Evolutionary conservation across 2,888 invertebrate genomes (phyloP).

Genomic region (Eulithis testata): DNA sequence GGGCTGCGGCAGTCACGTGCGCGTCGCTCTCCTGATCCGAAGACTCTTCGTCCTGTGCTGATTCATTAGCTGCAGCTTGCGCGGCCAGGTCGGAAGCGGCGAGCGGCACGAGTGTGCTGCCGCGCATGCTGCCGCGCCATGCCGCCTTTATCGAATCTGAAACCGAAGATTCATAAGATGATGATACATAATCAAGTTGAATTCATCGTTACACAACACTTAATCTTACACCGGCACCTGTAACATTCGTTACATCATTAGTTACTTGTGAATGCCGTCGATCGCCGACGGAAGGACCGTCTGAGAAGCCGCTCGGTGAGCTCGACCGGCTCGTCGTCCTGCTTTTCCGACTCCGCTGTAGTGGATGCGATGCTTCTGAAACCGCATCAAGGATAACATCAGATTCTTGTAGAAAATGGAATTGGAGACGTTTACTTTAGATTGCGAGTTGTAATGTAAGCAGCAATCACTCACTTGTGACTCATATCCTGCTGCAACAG

Average conservation of each 20-base stretch:
- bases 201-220: too few species aligned
- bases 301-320: conserved; percentile 3
- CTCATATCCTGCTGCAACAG: conserved; percentile 86
- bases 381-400: background rate
- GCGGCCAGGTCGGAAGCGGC: conserved; percentile 44
- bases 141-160: conserved; percentile 51
- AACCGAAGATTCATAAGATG: background rate
- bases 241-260: too few species aligned
- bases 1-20: conserved; percentile 51
- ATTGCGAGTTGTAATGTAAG: too few species aligned
- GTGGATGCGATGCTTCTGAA: conserved; percentile 21
- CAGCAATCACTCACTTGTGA: conserved; percentile 50
- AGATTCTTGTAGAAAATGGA: background rate
- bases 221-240: too few species aligned
- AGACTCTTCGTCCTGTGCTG: conserved; percentile 12
- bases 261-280: conserved; percentile 19
- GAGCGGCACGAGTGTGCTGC: conserved; percentile 42
- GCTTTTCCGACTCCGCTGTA: conserved; percentile 1
- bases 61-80: background rate
- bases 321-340: conserved; percentile 14
- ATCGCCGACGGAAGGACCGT: conserved; percentile 12
- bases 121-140: conserved; percentile 56
- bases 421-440: too few species aligned
- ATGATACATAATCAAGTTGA: too few species aligned
- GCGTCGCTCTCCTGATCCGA: background rate